Percentiles rank a stretch among this genome's conserved stretches.
Evolutionary conservation across 1,140 invertebrate genomes (phyloP).

Genomic region (Melanaphis sacchari): DNA sequence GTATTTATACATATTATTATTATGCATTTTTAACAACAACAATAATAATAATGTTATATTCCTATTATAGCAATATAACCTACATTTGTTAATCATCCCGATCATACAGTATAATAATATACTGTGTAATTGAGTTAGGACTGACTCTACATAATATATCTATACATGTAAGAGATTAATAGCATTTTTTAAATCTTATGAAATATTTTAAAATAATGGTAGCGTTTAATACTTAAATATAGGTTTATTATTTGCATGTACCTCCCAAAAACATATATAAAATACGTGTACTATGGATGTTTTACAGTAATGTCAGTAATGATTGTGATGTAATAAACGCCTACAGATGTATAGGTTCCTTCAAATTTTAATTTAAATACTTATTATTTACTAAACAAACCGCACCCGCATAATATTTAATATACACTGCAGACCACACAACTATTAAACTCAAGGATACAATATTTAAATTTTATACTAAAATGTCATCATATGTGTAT

Average conservation of each 20-base stretch:
- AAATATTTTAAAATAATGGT: background rate
- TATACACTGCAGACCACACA: background rate
- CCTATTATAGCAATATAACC: background rate
- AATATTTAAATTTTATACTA: constrained; percentile 8
- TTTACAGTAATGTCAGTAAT: background rate
- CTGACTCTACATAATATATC: background rate
- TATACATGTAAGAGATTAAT: background rate
- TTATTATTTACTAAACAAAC: background rate
- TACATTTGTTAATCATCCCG: background rate
- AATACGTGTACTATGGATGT: background rate
- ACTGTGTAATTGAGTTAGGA: background rate
- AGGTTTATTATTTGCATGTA: background rate
- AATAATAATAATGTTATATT: background rate
- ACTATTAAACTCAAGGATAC: constrained; percentile 28
- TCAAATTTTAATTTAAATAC: constrained; percentile 16
- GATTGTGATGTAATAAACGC: background rate
- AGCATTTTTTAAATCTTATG: background rate
- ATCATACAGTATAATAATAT: background rate
- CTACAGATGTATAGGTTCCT: background rate
- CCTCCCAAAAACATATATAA: background rate
- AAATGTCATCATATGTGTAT: background rate
- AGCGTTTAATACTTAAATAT: background rate
- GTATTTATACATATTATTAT: background rate
- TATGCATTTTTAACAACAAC: background rate
- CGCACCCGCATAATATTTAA: constrained; percentile 6